Evolutionary conservation across 1,140 invertebrate genomes (phyloP), one percentile per base, ranked within the genome.

Genomic region (Palaemon carinicauda): DNA sequence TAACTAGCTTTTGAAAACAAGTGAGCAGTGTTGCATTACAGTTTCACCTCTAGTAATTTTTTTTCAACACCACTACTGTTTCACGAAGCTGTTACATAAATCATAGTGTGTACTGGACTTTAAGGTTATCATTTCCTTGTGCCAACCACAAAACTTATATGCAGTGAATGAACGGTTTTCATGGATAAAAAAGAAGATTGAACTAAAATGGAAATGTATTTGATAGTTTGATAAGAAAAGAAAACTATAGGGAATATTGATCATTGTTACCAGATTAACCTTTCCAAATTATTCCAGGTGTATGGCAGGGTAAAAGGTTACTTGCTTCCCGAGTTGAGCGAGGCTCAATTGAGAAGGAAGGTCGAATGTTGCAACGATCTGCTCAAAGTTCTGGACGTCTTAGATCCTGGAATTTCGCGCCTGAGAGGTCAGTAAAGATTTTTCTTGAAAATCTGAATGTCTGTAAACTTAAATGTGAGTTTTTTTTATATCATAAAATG

Each of bases 331-430:
- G 74, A 79, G 12, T n/a, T 86, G 27, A 73, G 27, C 0, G 77
- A 86, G 54, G 84, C 84, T 3, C 84, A 86, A 19, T 27, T 65
- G 12, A 14, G 31, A 15, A 21, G 84, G 56, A 86, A 86, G 84
- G 65, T 86, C 54, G 51, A 41, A 19, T 86, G 84, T 52, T 86
- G 84, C 65, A 41, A 52, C 12, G 84, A 86, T 31, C 84, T 86
- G 5, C 84, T 86, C 50, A 31, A 80, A 60, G 84, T 86, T 29
- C 60, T 86, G 3, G 77, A 86, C n/a, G 60, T 80, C 0, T 52
- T 86, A 7, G 84, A 86, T 27, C 84, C 84, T 17, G 84, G 84
- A 17, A 73, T 86, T 21, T 71, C 77, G 9, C 33, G 84, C n/a
- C 84, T 86, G 5, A 86, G 84, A 74, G 84, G 84, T 86, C 71